Evolutionary conservation across 2,113 vertebrate species (phyloP).

Genomic region (Eptesicus fuscus): DNA sequence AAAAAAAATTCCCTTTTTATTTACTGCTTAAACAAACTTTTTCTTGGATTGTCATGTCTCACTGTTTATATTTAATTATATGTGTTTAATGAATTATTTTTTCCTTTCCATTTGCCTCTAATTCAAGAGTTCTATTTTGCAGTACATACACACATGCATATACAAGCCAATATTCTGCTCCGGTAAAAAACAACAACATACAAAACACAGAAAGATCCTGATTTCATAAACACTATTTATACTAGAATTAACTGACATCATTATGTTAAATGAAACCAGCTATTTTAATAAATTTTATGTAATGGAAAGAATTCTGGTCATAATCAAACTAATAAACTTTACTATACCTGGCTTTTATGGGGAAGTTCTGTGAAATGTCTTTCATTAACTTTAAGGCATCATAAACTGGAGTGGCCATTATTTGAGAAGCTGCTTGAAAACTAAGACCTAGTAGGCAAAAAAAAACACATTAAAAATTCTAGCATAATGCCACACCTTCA

Average conservation of each 20-base stretch:
- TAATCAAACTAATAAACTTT: slow-evolving; percentile 37
- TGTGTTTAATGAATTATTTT: background rate
- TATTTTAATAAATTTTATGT: slow-evolving; percentile 21
- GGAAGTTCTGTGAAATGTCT: slow-evolving; percentile 97
- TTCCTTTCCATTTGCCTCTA: background rate
- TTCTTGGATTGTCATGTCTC: background rate
- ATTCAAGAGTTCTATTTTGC: background rate
- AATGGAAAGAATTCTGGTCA: slow-evolving; percentile 17
- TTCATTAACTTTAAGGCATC: slow-evolving; percentile 93
- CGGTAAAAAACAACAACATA: background rate
- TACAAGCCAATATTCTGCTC: background rate
- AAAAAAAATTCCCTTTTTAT: background rate
- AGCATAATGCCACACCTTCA: background rate
- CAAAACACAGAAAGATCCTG: background rate
- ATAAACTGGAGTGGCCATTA: slow-evolving; percentile 89
- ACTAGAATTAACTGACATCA: background rate
- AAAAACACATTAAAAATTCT: background rate
- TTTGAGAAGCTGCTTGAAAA: slow-evolving; percentile 93
- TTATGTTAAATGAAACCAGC: slow-evolving; percentile 6
- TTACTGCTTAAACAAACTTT: background rate
- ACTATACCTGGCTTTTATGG: slow-evolving; percentile 93
- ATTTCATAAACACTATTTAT: background rate
- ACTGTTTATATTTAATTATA: background rate
- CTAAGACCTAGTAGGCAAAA: slow-evolving; percentile 87
- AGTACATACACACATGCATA: background rate